phyloP scores from a whole-genome alignment of 2,888 invertebrate genomes.

The Orchesella flavescens region DNA sequence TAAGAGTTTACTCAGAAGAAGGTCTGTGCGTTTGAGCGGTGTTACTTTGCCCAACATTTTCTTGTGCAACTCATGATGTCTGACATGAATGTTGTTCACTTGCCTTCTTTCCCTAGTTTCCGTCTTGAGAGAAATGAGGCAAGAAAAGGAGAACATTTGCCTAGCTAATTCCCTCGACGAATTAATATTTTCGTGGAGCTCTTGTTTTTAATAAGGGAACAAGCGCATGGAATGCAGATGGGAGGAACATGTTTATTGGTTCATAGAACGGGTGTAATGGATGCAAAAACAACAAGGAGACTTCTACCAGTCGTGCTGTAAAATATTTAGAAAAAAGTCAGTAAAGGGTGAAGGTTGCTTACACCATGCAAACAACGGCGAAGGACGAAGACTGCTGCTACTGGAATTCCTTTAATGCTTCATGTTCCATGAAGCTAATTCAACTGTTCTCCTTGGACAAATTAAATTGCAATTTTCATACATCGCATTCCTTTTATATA shows the following conservation, averaged over 20 bases:
- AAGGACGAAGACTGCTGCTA: not conserved
- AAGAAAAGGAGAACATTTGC: constrained; percentile 18
- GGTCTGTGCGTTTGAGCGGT: not conserved
- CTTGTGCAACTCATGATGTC: not conserved
- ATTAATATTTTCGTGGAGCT: constrained; percentile 41
- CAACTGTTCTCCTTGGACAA: constrained; percentile 26
- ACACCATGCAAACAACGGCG: not conserved
- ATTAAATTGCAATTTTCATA: constrained; percentile 50
- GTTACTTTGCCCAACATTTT: not conserved
- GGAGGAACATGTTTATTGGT: constrained; percentile 21
- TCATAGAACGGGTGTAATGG: not conserved
- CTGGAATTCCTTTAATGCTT: not conserved
- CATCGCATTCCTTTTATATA: constrained; percentile 19
- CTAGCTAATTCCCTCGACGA: constrained; percentile 48
- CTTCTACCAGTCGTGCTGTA: not conserved
- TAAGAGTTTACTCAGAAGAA: not conserved
- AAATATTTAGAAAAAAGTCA: not conserved
- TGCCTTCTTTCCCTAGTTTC: constrained; percentile 4
- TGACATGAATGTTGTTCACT: constrained; percentile 13
- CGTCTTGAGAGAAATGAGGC: constrained; percentile 36
- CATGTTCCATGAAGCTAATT: constrained; percentile 15
- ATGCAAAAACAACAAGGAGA: too few relatives aligned
- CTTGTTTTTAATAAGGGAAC: constrained; percentile 4
- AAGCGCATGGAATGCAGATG: not conserved
- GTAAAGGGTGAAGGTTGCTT: not conserved